Base-by-base conservation (phyloP, 2,888 invertebrate genomes). In the Phalangium opilio region DNA sequence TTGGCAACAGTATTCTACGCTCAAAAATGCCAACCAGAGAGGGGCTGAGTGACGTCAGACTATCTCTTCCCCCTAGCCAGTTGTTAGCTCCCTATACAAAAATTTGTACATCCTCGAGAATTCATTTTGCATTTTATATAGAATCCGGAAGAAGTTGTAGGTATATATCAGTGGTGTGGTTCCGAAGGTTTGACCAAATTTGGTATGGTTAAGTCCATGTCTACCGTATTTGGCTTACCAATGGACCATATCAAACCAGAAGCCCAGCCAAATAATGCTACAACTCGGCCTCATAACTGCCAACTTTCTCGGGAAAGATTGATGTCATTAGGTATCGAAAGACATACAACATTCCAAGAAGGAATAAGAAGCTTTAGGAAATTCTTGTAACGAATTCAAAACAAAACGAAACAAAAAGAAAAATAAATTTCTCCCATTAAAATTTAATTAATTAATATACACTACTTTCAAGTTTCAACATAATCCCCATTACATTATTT, bases 161-260 rank as follows among this genome's bases (percentile, higher is more conserved):
- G 71, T 15, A 63, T 70, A 35, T 72, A 64, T 56, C 73, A 73
- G 49, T 72, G 68, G 67, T 65, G 67, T 58, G 71, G 70, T 5
- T 56, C 62, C 45, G 70, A 72, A 58, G 59, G 61, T 21, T 62
- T 71, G 59, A 73, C 72, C 10, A 73, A 73, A 55, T 72, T 69
- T 59, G 64, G 66, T 44, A 72, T 73, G 71, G 62, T 65, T 2
- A 41, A 64, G 39, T 56, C 59, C 8, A 72, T 73, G 63, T 67
- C 69, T n/a, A 57, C 62, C 11, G 59, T 60, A 3, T 68, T 70
- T 52, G 55, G 58, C 12, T 53, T 70, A 15, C 56, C 65, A 4
- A 58, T 58, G 33, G 55, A 58, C 41, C 70, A 70, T 56, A 62
- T 73, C 20, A 53, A 47, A 14, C 56, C 63, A 7, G 64, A 63